Conservation (phyloP, 2,888 invertebrate species). For the Dasysyrphus albostriatus region DNA sequence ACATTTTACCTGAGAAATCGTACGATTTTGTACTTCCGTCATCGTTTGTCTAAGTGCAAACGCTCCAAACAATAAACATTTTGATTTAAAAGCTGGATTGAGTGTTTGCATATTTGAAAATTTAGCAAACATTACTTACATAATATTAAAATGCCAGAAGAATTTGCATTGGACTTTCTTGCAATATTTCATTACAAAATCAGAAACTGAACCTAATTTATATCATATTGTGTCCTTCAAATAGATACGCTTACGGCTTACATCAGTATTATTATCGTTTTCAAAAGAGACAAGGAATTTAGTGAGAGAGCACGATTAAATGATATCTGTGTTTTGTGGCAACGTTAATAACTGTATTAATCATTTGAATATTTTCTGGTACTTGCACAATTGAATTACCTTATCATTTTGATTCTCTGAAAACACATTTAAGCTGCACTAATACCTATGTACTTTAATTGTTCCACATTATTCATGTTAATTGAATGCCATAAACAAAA, state of each 20-base stretch:
- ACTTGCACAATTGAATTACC: neutral
- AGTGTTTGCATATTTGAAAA: neutral
- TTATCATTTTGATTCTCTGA: constrained; percentile 15
- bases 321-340: neutral
- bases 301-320: neutral
- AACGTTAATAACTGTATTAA: neutral
- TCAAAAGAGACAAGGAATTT: neutral
- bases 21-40: constrained; percentile 14
- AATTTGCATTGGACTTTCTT: neutral
- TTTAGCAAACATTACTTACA: neutral
- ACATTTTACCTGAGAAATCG: constrained; percentile 13
- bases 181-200: too few relatives aligned
- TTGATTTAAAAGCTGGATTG: constrained; percentile 17
- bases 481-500: constrained; percentile 37
- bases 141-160: neutral
- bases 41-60: neutral
- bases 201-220: too few relatives aligned
- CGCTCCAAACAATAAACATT: neutral
- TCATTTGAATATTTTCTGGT: constrained; percentile 8
- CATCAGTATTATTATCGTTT: neutral
- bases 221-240: too few relatives aligned
- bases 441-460: constrained; percentile 38
- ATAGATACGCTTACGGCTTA: neutral
- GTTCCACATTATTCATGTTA: constrained; percentile 45
- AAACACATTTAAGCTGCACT: constrained; percentile 11